Base-by-base conservation (phyloP, 2,888 invertebrate genomes). In the Xylota segnis region DNA sequence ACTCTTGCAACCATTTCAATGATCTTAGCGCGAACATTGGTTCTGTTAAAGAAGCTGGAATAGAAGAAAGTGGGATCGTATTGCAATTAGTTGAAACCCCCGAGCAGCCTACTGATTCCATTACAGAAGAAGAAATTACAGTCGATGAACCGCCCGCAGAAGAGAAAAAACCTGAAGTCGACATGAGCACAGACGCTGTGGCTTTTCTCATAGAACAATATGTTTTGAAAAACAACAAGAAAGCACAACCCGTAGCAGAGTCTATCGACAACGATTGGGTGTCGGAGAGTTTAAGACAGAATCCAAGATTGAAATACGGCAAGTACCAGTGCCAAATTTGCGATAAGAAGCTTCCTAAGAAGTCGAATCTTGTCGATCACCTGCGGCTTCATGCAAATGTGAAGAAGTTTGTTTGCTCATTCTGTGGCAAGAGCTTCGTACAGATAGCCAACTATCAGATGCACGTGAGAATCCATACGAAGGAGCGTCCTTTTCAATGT, bases 301-400 rank as follows among this genome's bases (percentile, higher is more conserved):
- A 56, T 4, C 5, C 29, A 7, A 43, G 29, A 23, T 47, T 23
- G 1, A 63, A 56, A 5, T 58, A 56, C 10, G 78, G 78, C 2
- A 68, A 47, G 3, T 82, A 88, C 16, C 68, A 59, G 10, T 89
- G 89, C 47, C 74, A 88, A 54, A 83, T 89, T 9, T 90, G 89
- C 45, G 34, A 79, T 0, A 89, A 88, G n/a, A 45, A 61, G 14
- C 89, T 90, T 56, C 63, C 74, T 0, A 82, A 88, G 5, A 88
- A 87, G 56, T 89, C 89, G 0, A 89, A 89, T 77, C 58, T 89
- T 5, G 45, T 88, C 4, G 89, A 89, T 72, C 89, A 90, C 72
- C 40, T 89, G 0, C 68, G 89, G 5, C 56, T 89, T 0, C 89
- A 90, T 83, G 88, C 88, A 0, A 88, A 89, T 50, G 87, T 89